Conservation (phyloP, 2,113 vertebrate species). For the Psilopogon haemacephalus region DNA sequence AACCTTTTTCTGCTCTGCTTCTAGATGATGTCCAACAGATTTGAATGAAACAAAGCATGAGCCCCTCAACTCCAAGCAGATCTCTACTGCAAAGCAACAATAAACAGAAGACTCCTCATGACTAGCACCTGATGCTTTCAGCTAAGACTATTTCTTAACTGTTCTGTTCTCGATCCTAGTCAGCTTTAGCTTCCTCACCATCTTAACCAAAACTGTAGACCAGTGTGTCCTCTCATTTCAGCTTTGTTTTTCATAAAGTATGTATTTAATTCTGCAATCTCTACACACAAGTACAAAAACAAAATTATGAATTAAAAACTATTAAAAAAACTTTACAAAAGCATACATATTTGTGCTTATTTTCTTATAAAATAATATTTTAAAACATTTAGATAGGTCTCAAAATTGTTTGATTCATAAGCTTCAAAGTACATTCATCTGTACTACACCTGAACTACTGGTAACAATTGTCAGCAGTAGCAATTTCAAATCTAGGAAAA, state of each 20-base stretch:
- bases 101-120: background rate
- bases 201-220: background rate
- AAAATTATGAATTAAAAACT: background rate
- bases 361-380: background rate
- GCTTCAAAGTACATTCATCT: background rate
- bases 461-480: background rate
- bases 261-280: conserved; percentile 16
- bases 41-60: background rate
- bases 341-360: background rate
- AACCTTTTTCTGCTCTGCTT: background rate
- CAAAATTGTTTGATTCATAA: background rate
- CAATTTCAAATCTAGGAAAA: background rate
- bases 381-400: background rate
- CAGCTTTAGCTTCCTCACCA: background rate
- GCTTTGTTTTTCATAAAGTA: background rate
- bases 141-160: background rate
- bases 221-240: background rate
- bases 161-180: background rate
- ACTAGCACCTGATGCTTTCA: background rate
- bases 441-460: background rate
- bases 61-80: background rate
- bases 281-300: background rate
- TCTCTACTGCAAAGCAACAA: background rate
- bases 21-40: background rate
- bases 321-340: background rate